phyloP scores from a whole-genome alignment of 1,140 invertebrate species.

The Bombus breviceps region DNA sequence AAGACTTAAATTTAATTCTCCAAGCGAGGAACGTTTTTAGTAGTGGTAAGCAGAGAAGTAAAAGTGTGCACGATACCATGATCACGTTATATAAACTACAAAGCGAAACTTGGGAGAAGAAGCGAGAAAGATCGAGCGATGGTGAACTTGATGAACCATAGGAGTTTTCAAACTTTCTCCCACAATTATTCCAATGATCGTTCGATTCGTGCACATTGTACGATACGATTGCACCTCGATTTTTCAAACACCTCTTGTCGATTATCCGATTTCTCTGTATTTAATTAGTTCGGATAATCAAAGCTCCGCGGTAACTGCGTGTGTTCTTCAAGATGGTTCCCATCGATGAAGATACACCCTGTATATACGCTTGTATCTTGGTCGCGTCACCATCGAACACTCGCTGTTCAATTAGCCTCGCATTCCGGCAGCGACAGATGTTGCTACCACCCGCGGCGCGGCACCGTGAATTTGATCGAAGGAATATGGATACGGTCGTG shows the following conservation, averaged over 20 bases:
- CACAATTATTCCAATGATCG: not conserved
- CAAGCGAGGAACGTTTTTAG: not conserved
- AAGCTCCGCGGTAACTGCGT: not conserved
- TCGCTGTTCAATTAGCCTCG: slow-evolving; percentile 73
- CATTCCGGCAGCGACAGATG: slow-evolving; percentile 69
- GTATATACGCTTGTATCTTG: slow-evolving; percentile 24
- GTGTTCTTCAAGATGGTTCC: too few relatives aligned
- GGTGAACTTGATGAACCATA: not conserved
- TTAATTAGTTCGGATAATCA: not conserved
- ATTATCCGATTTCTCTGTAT: not conserved
- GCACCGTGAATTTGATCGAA: slow-evolving; percentile 72
- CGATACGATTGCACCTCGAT: too few relatives aligned
- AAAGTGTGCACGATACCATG: not conserved
- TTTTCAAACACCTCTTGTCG: too few relatives aligned
- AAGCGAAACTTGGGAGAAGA: not conserved
- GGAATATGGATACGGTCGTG: slow-evolving; percentile 56
- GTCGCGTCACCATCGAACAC: slow-evolving; percentile 55
- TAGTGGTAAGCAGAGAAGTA: not conserved
- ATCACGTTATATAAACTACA: not conserved
- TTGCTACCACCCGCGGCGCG: slow-evolving; percentile 71
- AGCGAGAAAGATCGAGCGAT: not conserved
- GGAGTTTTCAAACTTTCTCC: not conserved
- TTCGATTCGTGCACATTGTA: not conserved
- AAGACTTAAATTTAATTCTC: not conserved
- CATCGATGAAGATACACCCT: not conserved